Evolutionary conservation across 2,888 invertebrate genomes (phyloP).

Genomic region (Liposcelis brunnea): DNA sequence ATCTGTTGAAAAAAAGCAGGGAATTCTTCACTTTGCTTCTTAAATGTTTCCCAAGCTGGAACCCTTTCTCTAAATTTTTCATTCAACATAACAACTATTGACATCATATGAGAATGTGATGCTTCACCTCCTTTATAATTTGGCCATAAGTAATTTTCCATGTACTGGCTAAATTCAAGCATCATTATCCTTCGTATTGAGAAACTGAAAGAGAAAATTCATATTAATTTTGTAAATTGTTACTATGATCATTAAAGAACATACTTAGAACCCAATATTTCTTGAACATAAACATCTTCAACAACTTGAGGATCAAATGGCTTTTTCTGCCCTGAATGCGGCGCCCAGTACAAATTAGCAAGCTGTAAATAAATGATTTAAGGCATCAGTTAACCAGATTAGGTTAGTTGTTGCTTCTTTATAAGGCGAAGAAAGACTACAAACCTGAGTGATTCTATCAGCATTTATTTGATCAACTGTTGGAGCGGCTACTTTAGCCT

Average conservation of each 20-base stretch:
- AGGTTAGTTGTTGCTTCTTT: too few species aligned
- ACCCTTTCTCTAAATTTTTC: slow-evolving; percentile 96
- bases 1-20: slow-evolving; percentile 69
- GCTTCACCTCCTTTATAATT: slow-evolving; percentile 65
- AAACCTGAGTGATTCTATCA: slow-evolving; percentile 75
- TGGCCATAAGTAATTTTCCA: slow-evolving; percentile 95
- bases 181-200: slow-evolving; percentile 83
- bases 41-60: slow-evolving; percentile 87
- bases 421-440: too few species aligned
- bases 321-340: slow-evolving; percentile 56
- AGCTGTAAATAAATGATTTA: slow-evolving; percentile 35
- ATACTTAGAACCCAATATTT: slow-evolving; percentile 68
- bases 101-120: slow-evolving; percentile 78
- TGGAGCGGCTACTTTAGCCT: slow-evolving; percentile 38
- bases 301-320: slow-evolving; percentile 62
- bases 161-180: slow-evolving; percentile 91
- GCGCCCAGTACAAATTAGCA: slow-evolving; percentile 85
- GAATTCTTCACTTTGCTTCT: slow-evolving; percentile 58
- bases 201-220: slow-evolving; percentile 33
- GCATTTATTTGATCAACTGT: slow-evolving; percentile 83
- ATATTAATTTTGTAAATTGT: not conserved
- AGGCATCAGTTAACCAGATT: slow-evolving; percentile 8
- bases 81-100: slow-evolving; percentile 95
- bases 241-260: slow-evolving; percentile 19
- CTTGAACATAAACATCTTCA: slow-evolving; percentile 74